Evolutionary conservation across 2,797 vertebrate species (phyloP).

Genomic region (Coendou prehensilis): DNA sequence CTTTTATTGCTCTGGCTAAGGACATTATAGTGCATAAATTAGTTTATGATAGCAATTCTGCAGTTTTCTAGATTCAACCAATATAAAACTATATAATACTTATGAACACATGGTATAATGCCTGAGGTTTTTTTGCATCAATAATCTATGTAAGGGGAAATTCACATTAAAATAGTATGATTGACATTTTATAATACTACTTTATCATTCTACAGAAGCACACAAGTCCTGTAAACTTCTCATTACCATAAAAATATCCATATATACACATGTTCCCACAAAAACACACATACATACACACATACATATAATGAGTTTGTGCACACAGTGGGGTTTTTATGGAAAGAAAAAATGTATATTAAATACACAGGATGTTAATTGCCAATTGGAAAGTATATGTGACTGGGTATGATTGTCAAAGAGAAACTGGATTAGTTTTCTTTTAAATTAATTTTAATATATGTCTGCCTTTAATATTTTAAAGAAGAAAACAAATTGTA

Average conservation of each 20-base stretch:
- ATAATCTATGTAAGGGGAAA: neutral
- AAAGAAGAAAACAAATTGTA: neutral
- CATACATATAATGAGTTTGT: too few relatives aligned
- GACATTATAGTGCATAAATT: neutral
- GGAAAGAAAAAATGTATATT: neutral
- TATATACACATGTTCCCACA: neutral
- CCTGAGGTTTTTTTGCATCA: neutral
- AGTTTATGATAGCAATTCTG: neutral
- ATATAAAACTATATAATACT: neutral
- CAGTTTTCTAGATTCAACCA: neutral
- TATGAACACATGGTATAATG: neutral
- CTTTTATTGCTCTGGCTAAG: neutral
- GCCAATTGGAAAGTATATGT: neutral
- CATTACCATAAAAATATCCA: neutral
- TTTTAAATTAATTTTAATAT: neutral
- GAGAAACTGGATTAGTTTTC: neutral
- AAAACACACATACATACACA: accelerated
- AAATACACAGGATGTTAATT: neutral
- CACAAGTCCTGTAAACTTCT: neutral
- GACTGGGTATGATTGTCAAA: neutral
- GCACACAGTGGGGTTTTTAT: neutral
- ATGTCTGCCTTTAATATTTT: neutral
- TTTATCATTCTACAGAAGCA: neutral
- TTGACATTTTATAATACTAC: neutral
- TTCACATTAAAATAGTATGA: neutral